Percentiles rank a stretch among this genome's conserved stretches.
Conservation (phyloP, 2,888 invertebrate genomes). For the Unio pictorum region DNA sequence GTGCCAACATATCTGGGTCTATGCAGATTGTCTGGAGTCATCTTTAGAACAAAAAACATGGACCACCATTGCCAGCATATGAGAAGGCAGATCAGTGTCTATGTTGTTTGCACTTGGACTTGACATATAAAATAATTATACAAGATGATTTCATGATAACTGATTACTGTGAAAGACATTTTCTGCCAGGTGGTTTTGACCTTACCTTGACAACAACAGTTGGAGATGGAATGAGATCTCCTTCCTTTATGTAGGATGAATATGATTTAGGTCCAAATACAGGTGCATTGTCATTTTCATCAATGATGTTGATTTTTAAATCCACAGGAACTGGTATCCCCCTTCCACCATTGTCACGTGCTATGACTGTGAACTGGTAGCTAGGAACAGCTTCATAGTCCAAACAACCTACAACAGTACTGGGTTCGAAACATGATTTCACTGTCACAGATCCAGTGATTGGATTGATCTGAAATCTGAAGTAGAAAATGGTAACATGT, state of each 20-base stretch:
- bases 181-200: background rate
- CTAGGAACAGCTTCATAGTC: conserved; percentile 69
- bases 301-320: conserved; percentile 45
- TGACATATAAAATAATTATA: too few species aligned
- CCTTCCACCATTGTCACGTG: conserved; percentile 83
- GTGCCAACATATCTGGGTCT: too few species aligned
- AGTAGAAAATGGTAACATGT: conserved; percentile 1
- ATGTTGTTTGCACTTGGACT: too few species aligned
- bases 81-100: too few species aligned
- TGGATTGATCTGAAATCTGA: conserved; percentile 84
- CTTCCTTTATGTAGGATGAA: conserved; percentile 54
- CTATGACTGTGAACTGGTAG: conserved; percentile 38
- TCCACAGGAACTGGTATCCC: conserved; percentile 66
- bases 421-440: conserved; percentile 70
- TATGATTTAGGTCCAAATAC: conserved; percentile 65
- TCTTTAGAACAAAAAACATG: too few species aligned
- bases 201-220: conserved; percentile 83
- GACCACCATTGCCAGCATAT: too few species aligned
- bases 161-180: too few species aligned
- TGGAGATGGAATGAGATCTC: conserved; percentile 75
- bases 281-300: conserved; percentile 74
- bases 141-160: too few species aligned
- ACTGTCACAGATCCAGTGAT: conserved; percentile 89
- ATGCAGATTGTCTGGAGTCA: too few species aligned
- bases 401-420: conserved; percentile 75